phyloP scores from a whole-genome alignment of 2,797 vertebrate genomes.

The Ctenopoma kingsleyae region DNA sequence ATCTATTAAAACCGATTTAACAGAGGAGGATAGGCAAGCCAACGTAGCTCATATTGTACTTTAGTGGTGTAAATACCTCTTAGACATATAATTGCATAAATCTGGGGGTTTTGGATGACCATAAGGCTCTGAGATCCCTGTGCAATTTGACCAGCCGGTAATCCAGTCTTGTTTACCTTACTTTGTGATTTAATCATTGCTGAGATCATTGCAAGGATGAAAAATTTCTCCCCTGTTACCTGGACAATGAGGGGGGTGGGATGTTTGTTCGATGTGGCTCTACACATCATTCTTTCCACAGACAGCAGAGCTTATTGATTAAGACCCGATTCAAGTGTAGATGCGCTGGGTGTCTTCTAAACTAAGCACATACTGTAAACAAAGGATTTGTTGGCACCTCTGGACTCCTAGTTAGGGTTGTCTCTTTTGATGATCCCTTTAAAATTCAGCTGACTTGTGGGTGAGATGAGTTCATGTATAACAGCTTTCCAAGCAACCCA shows the following conservation, averaged over 20 bases:
- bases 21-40: too few species aligned
- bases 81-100: too few species aligned
- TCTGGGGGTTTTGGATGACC: too few species aligned
- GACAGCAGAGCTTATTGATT: slow-evolving; percentile 29
- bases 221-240: not conserved
- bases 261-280: not conserved
- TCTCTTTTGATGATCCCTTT: slow-evolving; percentile 51
- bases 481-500: slow-evolving; percentile 8
- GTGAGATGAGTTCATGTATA: slow-evolving; percentile 26
- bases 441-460: slow-evolving; percentile 42
- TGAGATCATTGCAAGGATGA: slow-evolving; percentile 7
- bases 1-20: too few species aligned
- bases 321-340: slow-evolving; percentile 34
- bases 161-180: too few species aligned
- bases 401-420: slow-evolving; percentile 30
- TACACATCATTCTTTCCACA: slow-evolving; percentile 9
- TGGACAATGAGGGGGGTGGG: not conserved
- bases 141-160: too few species aligned
- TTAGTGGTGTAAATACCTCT: too few species aligned
- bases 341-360: slow-evolving; percentile 36
- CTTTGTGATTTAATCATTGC: not conserved
- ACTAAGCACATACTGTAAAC: slow-evolving; percentile 45
- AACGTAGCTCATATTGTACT: too few species aligned
- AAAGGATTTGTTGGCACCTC: slow-evolving; percentile 54
- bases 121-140: too few species aligned